These are phyloP conservation scores for Drosophila lini DNA, from an alignment of 1,140 invertebrate species.

Conservation along the genomic window DNA sequence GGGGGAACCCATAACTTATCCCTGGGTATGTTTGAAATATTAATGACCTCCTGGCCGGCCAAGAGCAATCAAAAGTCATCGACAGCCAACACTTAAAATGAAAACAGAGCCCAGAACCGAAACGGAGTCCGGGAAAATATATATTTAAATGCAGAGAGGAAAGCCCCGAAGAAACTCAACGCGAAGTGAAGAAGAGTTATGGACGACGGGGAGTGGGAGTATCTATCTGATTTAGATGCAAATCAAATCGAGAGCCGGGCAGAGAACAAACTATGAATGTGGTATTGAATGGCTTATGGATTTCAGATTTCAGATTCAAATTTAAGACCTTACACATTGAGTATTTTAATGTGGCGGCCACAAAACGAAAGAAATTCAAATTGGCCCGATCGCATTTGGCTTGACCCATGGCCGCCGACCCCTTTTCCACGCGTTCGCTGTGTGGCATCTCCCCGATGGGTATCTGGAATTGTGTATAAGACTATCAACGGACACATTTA, in stretches of 20 bases:
- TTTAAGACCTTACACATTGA: conserved; percentile 83
- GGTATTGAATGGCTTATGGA: conserved; percentile 80
- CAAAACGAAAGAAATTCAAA: conserved; percentile 72
- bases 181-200: conserved; percentile 71
- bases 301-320: conserved; percentile 81
- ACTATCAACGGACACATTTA: conserved; percentile 82
- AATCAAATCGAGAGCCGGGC: conserved; percentile 73
- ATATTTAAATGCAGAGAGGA: conserved; percentile 71
- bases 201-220: conserved; percentile 44
- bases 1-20: conserved; percentile 74
- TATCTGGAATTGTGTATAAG: conserved; percentile 79
- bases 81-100: conserved; percentile 75
- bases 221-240: conserved; percentile 82
- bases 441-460: conserved; percentile 66
- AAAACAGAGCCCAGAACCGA: conserved; percentile 49
- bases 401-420: conserved; percentile 67
- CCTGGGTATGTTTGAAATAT: conserved; percentile 75
- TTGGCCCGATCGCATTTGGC: conserved; percentile 52
- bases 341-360: conserved; percentile 77
- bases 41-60: conserved; percentile 63
- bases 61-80: conserved; percentile 54
- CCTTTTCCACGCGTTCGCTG: conserved; percentile 43
- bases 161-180: conserved; percentile 49
- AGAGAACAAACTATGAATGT: conserved; percentile 77
- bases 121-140: conserved; percentile 36